Conservation (phyloP, 2,888 invertebrate species). For the Acrobasis repandana region DNA sequence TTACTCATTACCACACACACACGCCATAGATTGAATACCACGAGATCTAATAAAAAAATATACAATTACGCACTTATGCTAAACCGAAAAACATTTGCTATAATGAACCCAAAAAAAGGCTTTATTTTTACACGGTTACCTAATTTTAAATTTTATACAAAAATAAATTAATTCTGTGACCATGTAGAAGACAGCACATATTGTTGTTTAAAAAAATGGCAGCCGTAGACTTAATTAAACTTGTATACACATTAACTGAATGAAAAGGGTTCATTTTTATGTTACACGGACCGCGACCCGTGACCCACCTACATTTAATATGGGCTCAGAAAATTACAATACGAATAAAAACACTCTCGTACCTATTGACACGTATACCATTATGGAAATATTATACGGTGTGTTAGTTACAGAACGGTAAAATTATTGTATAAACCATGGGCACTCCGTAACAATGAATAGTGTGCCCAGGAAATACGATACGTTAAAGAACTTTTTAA, state of each 20-base stretch:
- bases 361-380: constrained; percentile 22
- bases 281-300: constrained; percentile 23
- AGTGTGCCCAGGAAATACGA: no score
- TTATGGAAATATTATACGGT: no score
- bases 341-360: constrained; percentile 40
- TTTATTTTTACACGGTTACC: neutral
- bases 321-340: constrained; percentile 43
- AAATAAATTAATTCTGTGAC: constrained; percentile 3
- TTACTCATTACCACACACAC: no score
- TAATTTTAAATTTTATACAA: neutral
- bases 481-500: no score
- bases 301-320: constrained; percentile 35
- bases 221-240: constrained; percentile 56
- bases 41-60: no score
- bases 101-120: neutral
- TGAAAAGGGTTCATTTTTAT: constrained; percentile 44
- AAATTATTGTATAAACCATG: no score
- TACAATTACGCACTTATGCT: no score
- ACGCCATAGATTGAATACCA: no score
- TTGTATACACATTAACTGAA: constrained; percentile 42
- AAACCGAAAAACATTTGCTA: no score
- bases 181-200: constrained; percentile 29
- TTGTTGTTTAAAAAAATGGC: constrained; percentile 40
- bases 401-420: no score
- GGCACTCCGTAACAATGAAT: no score